Evolutionary conservation across 1,140 invertebrate genomes (phyloP).

Genomic region (Papilio helenus): DNA sequence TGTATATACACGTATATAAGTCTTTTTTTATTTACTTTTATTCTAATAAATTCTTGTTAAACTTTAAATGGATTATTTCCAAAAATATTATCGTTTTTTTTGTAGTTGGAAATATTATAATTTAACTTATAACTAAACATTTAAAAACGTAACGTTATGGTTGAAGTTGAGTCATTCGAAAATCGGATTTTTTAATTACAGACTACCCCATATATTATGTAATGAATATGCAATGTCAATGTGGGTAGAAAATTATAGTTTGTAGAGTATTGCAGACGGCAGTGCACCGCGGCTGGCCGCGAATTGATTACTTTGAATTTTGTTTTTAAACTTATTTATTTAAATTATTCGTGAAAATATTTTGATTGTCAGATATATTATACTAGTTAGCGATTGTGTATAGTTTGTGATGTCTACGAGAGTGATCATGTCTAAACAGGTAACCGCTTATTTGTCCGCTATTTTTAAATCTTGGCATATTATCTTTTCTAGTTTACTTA

Average conservation of each 20-base stretch:
- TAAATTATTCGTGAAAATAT: background rate
- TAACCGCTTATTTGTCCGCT: background rate
- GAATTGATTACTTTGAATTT: background rate
- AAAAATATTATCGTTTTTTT: no score
- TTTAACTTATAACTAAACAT: no score
- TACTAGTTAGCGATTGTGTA: background rate
- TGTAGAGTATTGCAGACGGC: background rate
- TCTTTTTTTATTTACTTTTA: no score
- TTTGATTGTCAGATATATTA: background rate
- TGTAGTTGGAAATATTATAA: no score
- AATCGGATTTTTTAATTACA: background rate
- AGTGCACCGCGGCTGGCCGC: background rate
- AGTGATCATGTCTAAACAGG: slow-evolving; percentile 1
- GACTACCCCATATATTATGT: background rate
- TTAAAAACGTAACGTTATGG: no score
- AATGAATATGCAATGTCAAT: background rate
- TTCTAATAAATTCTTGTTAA: no score
- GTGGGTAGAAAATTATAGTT: background rate
- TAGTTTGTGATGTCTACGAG: background rate
- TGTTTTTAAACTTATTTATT: background rate
- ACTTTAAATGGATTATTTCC: no score
- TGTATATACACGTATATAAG: no score
- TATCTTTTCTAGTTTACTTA: background rate
- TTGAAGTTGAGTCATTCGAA: background rate
- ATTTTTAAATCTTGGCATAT: background rate